phyloP scores from a whole-genome alignment of 2,113 vertebrate genomes.

The Catharus bicknelli region DNA sequence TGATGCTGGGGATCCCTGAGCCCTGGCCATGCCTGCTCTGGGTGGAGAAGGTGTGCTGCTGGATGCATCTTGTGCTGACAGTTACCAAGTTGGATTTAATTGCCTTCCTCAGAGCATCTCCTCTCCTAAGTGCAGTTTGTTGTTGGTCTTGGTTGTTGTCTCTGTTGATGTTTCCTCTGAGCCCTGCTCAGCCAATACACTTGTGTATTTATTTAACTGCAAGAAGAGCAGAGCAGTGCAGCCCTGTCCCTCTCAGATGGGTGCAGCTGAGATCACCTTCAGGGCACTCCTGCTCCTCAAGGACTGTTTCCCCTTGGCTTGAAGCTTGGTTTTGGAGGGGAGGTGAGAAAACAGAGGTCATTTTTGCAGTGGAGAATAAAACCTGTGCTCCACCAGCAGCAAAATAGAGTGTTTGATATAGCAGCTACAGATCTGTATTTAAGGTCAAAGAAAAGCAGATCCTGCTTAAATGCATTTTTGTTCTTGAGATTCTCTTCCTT shows the following conservation, averaged over 20 bases:
- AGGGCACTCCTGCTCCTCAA: neutral
- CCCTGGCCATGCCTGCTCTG: neutral
- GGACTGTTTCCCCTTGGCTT: neutral
- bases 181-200: neutral
- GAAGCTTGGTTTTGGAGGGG: neutral
- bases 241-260: neutral
- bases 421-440: neutral
- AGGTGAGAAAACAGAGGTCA: neutral
- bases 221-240: neutral
- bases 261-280: neutral
- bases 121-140: neutral
- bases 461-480: neutral
- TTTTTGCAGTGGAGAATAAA: neutral
- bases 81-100: neutral
- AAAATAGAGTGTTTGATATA: neutral
- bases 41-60: neutral
- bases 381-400: neutral
- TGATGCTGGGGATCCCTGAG: neutral
- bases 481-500: neutral
- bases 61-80: neutral
- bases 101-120: neutral
- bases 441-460: neutral
- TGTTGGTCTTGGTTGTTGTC: neutral
- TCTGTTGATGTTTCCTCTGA: neutral
- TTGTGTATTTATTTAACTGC: neutral